These are phyloP conservation scores for Nymphalis c-album DNA, from an alignment of 2,888 invertebrate species.

Conservation along the genomic window DNA sequence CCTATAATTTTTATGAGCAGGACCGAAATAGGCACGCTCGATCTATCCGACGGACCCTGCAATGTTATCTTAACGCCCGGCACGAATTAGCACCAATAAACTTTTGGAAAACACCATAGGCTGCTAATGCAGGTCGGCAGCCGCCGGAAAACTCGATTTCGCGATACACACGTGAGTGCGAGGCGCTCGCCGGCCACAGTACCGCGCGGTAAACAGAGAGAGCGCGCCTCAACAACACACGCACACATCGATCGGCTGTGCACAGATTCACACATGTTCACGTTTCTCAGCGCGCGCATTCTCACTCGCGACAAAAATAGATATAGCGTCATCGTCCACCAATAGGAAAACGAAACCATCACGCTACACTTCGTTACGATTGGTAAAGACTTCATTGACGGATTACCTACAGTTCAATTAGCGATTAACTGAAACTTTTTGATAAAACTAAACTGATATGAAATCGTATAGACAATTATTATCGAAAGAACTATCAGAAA, in stretches of 20 bases:
- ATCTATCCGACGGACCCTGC: slow-evolving; percentile 48
- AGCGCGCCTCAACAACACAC: slow-evolving; percentile 72
- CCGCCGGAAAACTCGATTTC: slow-evolving; percentile 72
- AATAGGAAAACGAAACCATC: slow-evolving; percentile 58
- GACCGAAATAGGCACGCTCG: slow-evolving; percentile 56
- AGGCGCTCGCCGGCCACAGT: slow-evolving; percentile 82
- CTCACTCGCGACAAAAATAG: slow-evolving; percentile 68
- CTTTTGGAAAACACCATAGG: slow-evolving; percentile 70
- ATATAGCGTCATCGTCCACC: slow-evolving; percentile 68
- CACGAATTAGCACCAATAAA: slow-evolving; percentile 70
- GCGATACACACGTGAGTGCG: slow-evolving; percentile 80
- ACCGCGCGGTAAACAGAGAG: slow-evolving; percentile 81
- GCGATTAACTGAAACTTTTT: slow-evolving; percentile 77
- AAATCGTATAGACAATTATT: slow-evolving; percentile 60
- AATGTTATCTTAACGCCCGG: slow-evolving; percentile 61
- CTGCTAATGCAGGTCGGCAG: slow-evolving; percentile 61
- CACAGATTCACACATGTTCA: slow-evolving; percentile 46
- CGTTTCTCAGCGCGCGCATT: slow-evolving; percentile 64
- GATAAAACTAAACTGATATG: slow-evolving; percentile 75
- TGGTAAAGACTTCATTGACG: slow-evolving; percentile 71
- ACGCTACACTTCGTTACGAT: slow-evolving; percentile 59
- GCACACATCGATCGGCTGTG: slow-evolving; percentile 54
- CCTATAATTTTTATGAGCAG: slow-evolving; percentile 71
- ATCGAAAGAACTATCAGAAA: slow-evolving; percentile 48
- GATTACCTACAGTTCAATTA: slow-evolving; percentile 75